Conservation (phyloP, 2,888 invertebrate species). For the Urechis unicinctus region DNA sequence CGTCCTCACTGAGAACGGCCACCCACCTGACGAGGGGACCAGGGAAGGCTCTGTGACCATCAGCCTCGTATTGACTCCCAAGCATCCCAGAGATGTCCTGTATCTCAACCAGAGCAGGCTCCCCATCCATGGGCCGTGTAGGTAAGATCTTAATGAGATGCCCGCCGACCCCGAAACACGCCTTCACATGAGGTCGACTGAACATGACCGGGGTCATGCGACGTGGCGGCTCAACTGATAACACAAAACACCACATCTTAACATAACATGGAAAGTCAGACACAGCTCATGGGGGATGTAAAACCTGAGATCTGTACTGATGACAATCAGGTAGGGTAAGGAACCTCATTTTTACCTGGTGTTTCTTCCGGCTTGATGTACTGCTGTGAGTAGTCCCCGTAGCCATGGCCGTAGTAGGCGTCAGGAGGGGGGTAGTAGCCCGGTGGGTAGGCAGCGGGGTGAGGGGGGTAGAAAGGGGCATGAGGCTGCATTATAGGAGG, state of each 20-base stretch:
- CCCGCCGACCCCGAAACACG: constrained; percentile 53
- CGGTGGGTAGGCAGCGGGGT: neutral
- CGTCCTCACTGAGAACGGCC: too few relatives aligned
- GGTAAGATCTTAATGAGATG: constrained; percentile 71
- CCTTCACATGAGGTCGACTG: constrained; percentile 68
- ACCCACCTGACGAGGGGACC: constrained; percentile 71
- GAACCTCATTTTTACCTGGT: neutral
- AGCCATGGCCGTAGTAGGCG: constrained; percentile 5
- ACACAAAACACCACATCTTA: neutral
- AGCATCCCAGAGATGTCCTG: constrained; percentile 55
- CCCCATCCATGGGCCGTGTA: constrained; percentile 72
- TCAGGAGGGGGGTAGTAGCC: neutral
- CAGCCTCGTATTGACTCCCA: constrained; percentile 20
- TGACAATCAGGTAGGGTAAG: neutral
- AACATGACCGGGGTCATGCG: constrained; percentile 77
- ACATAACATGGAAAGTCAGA: too few relatives aligned
- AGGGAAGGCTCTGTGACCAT: constrained; percentile 63
- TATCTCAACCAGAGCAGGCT: constrained; percentile 71
- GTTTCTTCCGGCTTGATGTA: neutral
- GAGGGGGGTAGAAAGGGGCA: too few relatives aligned
- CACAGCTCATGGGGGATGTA: too few relatives aligned
- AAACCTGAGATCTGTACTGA: too few relatives aligned
- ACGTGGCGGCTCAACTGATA: neutral
- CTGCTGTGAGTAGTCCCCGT: constrained; percentile 3
- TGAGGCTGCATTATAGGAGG: too few relatives aligned